phyloP scores from a whole-genome alignment of 2,888 invertebrate genomes.

The Cheilosia soror region DNA sequence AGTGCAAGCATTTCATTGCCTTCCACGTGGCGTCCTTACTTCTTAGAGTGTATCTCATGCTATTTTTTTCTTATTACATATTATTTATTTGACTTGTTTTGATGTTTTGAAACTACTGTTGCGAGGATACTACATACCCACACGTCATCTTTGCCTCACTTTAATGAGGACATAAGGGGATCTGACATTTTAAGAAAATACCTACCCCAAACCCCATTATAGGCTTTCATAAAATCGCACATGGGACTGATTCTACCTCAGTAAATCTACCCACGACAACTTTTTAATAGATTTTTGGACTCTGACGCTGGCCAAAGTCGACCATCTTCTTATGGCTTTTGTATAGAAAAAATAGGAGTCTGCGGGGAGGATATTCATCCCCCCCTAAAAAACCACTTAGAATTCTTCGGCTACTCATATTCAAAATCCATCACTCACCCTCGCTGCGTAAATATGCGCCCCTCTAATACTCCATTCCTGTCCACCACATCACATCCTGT shows the following conservation, averaged over 20 bases:
- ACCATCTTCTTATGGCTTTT: not conserved
- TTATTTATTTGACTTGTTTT: no score
- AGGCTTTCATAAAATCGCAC: not conserved
- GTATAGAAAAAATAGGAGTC: not conserved
- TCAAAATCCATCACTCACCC: constrained; percentile 49
- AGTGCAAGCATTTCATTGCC: no score
- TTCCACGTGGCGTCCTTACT: no score
- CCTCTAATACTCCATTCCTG: not conserved
- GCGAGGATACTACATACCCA: no score
- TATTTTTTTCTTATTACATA: no score
- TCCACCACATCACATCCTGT: constrained; percentile 25
- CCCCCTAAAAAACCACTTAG: constrained; percentile 48
- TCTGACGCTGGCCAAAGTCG: not conserved
- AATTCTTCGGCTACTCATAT: constrained; percentile 47
- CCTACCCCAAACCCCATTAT: not conserved
- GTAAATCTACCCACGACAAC: not conserved
- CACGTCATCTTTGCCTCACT: not conserved
- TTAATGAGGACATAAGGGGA: not conserved
- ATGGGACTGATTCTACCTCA: not conserved
- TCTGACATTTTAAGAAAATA: not conserved
- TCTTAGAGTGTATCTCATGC: no score
- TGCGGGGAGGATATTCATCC: not conserved
- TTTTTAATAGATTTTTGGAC: no score
- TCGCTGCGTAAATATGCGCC: not conserved
- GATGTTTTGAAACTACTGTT: no score